A percentile compares a stretch with the other conserved stretches of the same genome.
phyloP scores from a whole-genome alignment of 2,797 vertebrate genomes.

The Lepidocolaptes lacrymiger region DNA sequence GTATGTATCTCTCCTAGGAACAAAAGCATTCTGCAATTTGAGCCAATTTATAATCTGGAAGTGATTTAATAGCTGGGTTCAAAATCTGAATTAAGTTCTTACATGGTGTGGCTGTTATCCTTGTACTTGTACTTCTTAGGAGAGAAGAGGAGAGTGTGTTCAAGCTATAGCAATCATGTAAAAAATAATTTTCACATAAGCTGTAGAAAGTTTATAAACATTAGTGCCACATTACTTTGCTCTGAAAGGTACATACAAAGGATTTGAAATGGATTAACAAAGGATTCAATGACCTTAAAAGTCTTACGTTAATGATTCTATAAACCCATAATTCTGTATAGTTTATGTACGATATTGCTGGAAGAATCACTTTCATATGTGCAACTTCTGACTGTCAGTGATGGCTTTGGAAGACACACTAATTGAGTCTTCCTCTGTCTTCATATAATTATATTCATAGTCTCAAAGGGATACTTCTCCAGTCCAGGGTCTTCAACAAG shows the following conservation, averaged over 20 bases:
- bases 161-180: background rate
- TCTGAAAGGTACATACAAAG: background rate
- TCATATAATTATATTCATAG: background rate
- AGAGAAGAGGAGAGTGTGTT: background rate
- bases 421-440: background rate
- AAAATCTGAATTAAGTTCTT: background rate
- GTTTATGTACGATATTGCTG: background rate
- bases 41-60: background rate
- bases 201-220: background rate
- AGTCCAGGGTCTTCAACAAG: background rate
- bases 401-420: background rate
- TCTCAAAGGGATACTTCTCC: background rate
- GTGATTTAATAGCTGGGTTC: background rate
- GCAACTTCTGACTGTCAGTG: background rate
- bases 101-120: background rate
- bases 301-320: background rate
- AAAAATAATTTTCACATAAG: background rate
- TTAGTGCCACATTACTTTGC: background rate
- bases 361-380: background rate
- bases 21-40: background rate
- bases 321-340: background rate
- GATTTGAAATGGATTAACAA: background rate
- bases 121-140: background rate
- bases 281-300: background rate
- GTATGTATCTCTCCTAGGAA: background rate